phyloP scores from a whole-genome alignment of 92 coral and sea anemone genomes.

The Virgularia gustaviana region DNA sequence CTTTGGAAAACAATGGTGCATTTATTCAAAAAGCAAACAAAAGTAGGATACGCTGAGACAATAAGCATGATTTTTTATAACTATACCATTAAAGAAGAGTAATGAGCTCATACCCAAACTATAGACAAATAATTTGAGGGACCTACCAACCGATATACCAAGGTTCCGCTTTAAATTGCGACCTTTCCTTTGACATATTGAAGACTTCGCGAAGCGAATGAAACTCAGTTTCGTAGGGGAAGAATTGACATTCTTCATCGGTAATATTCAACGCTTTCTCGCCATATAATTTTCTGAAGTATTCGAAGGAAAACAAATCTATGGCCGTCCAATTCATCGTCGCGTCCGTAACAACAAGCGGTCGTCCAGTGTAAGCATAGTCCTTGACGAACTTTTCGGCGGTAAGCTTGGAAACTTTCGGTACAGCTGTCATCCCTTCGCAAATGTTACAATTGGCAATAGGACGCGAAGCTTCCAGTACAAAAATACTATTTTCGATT shows the following conservation, averaged over 20 bases:
- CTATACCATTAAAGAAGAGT: not conserved
- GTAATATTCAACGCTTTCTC: conserved; percentile 69
- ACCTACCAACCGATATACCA: conserved; percentile 99
- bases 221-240: conserved; percentile 92
- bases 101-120: not conserved
- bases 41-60: no score
- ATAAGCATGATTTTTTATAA: no score
- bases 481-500: conserved; percentile 28
- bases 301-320: conserved; percentile 64
- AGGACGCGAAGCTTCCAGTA: conserved; percentile 28
- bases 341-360: conserved; percentile 89
- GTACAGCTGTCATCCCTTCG: conserved; percentile 73
- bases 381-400: conserved; percentile 62
- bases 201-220: conserved; percentile 68
- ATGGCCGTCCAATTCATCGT: conserved; percentile 90
- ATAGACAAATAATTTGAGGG: not conserved
- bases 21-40: no score
- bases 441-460: conserved; percentile 56
- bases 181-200: conserved; percentile 79
- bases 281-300: conserved; percentile 67
- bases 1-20: no score
- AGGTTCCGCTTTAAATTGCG: conserved; percentile 77
- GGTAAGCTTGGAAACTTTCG: conserved; percentile 71
- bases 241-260: conserved; percentile 95
- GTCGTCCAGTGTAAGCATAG: conserved; percentile 88